Conservation (phyloP, 2,113 vertebrate species). For the Oreochromis spilurus region DNA sequence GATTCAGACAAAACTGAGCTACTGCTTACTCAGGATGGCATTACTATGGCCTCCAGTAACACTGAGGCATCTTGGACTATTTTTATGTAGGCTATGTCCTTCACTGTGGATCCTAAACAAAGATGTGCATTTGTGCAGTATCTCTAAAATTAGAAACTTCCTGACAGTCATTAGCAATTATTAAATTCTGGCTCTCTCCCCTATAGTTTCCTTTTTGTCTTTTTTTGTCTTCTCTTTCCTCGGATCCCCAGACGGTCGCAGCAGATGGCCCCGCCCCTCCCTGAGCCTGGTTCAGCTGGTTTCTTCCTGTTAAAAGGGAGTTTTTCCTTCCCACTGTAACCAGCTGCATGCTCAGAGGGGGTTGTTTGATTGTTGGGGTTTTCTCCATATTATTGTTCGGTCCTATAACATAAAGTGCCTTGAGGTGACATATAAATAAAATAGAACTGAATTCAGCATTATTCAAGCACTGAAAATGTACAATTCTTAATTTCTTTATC, state of each 20-base stretch:
- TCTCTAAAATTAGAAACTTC: not conserved
- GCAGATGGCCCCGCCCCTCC: not conserved
- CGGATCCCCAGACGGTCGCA: not conserved
- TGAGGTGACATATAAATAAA: not conserved
- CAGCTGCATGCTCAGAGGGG: not conserved
- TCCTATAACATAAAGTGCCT: not conserved
- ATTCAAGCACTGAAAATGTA: not conserved
- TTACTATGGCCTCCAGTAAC: not conserved
- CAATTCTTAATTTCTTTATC: not conserved
- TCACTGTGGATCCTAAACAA: not conserved
- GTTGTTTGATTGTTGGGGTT: not conserved
- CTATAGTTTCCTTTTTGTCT: not conserved
- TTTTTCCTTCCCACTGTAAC: not conserved
- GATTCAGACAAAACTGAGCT: not conserved
- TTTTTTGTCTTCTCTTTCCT: not conserved
- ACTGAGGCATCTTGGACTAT: not conserved
- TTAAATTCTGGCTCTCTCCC: not conserved
- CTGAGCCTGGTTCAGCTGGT: not conserved
- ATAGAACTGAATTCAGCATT: not conserved
- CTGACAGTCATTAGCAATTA: not conserved
- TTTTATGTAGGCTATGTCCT: not conserved
- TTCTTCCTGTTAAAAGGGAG: not conserved
- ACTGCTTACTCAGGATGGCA: not conserved
- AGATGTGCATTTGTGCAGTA: not conserved
- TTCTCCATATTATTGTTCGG: not conserved